Conservation (phyloP, 2,797 vertebrate genomes). For the Danio albolineatus region DNA sequence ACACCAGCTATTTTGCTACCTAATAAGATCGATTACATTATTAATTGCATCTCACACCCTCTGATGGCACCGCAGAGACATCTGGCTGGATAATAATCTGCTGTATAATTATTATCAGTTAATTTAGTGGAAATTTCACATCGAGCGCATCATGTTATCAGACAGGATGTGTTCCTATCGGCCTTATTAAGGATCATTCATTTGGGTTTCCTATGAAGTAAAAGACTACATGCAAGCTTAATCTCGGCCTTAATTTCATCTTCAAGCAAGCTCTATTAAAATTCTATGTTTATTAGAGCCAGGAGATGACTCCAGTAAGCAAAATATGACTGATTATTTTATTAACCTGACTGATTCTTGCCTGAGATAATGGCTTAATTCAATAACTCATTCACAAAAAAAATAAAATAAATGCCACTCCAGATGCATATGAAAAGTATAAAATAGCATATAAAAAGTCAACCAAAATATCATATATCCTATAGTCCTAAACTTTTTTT, state of each 20-base stretch:
- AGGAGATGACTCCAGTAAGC: not conserved
- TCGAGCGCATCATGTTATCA: conserved; percentile 40
- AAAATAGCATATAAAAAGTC: too few relatives aligned
- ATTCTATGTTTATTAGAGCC: not conserved
- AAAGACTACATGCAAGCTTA: conserved; percentile 33
- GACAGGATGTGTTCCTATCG: conserved; percentile 42
- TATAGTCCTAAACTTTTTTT: too few relatives aligned
- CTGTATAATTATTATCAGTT: conserved; percentile 47
- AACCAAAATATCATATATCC: too few relatives aligned
- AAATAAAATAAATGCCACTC: too few relatives aligned
- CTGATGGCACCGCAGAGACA: conserved; percentile 40
- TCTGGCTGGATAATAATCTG: conserved; percentile 53
- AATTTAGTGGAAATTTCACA: conserved; percentile 47
- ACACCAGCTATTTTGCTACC: conserved; percentile 27
- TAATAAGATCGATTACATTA: conserved; percentile 54
- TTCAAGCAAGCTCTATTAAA: not conserved
- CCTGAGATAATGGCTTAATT: not conserved
- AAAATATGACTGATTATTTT: not conserved
- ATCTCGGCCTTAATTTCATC: not conserved
- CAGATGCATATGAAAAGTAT: too few relatives aligned
- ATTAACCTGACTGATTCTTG: not conserved
- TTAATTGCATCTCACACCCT: conserved; percentile 47
- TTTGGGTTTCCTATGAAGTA: conserved; percentile 25
- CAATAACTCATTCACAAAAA: not conserved
- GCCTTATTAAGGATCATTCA: conserved; percentile 31